Conservation (phyloP, 2,797 vertebrate genomes). For the Serranus cabrilla region DNA sequence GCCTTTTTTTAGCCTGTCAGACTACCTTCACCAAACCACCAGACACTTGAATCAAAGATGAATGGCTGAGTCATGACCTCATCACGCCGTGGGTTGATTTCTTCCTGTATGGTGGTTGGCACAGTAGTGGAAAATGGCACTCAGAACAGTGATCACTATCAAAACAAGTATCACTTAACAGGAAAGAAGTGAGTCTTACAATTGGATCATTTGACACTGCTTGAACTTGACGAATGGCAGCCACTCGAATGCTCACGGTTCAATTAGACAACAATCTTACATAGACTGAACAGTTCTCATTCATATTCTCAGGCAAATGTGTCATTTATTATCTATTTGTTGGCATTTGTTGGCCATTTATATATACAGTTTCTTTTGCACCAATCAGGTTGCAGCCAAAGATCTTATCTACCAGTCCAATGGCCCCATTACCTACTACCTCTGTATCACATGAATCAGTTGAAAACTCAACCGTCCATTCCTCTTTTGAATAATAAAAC, state of each 20-base stretch:
- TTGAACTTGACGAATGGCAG: background rate
- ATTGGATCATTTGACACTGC: background rate
- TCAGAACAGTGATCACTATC: background rate
- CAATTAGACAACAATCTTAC: background rate
- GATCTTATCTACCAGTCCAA: background rate
- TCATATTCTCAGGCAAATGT: background rate
- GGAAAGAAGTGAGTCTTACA: background rate
- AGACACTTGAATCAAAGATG: slow-evolving; percentile 1
- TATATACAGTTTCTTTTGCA: background rate
- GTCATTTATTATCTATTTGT: background rate
- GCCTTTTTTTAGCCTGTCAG: background rate
- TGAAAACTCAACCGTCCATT: too few species aligned
- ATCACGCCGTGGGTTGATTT: background rate
- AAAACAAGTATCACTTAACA: background rate
- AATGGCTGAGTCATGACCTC: slow-evolving; percentile 5
- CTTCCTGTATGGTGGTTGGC: background rate
- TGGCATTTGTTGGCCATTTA: background rate
- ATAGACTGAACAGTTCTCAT: background rate
- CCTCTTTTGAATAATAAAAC: background rate
- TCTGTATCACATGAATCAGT: too few species aligned
- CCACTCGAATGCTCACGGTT: background rate
- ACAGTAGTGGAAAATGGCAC: background rate
- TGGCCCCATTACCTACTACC: too few species aligned
- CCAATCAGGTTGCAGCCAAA: background rate
- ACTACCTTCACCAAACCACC: background rate